Conservation (phyloP, 2,113 vertebrate species). For the Proteles cristata region DNA sequence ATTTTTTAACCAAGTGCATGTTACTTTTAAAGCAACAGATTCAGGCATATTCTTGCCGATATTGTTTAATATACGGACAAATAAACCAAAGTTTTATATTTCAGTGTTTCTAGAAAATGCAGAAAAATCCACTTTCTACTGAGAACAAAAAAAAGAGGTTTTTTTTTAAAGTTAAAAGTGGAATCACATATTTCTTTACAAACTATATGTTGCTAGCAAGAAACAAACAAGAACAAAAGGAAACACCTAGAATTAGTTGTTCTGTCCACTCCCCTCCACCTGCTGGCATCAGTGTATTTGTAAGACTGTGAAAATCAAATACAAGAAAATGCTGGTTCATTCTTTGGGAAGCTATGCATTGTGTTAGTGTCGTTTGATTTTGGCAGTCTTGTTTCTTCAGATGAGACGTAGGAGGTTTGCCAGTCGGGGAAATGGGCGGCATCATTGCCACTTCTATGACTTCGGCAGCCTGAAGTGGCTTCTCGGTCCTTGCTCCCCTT, state of each 20-base stretch:
- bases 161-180: not conserved
- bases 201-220: not conserved
- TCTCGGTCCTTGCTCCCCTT: not conserved
- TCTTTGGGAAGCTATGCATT: not conserved
- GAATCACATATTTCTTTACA: not conserved
- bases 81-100: not conserved
- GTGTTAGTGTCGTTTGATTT: not conserved
- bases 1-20: not conserved
- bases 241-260: not conserved
- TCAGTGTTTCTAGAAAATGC: not conserved
- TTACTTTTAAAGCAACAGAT: not conserved
- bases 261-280: not conserved
- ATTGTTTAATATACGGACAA: not conserved
- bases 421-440: not conserved
- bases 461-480: not conserved
- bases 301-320: constrained; percentile 26
- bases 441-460: not conserved
- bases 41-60: not conserved
- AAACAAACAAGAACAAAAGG: not conserved
- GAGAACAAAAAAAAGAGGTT: not conserved
- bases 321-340: constrained; percentile 36
- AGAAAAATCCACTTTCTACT: not conserved
- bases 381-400: constrained; percentile 25
- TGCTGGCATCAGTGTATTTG: not conserved
- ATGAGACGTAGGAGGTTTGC: not conserved